Percentiles rank a stretch among this genome's conserved stretches.
phyloP scores from a whole-genome alignment of 2,113 vertebrate genomes.

The Pteropus alecto region DNA sequence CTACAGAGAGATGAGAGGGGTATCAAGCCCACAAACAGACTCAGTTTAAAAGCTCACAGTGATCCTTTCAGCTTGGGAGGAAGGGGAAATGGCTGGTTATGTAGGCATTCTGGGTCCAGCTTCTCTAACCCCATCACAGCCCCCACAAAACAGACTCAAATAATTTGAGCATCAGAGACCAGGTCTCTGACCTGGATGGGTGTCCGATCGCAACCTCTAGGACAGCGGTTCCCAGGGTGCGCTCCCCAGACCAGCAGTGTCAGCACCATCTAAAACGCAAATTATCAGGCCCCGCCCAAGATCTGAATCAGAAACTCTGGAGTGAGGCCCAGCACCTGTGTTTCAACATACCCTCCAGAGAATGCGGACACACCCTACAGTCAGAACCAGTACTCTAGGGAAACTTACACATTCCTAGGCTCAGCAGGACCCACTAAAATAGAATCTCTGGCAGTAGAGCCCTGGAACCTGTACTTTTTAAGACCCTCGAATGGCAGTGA shows the following conservation, averaged over 20 bases:
- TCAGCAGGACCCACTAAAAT: neutral
- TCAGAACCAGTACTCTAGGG: too few species aligned
- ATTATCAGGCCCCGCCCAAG: neutral
- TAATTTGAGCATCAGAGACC: neutral
- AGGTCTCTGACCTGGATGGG: neutral
- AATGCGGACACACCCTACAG: rapidly evolving
- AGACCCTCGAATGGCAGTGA: neutral
- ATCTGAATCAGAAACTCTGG: neutral
- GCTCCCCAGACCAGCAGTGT: neutral
- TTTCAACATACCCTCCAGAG: neutral
- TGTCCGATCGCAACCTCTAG: rapidly evolving
- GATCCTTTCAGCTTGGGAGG: neutral
- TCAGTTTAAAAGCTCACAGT: neutral
- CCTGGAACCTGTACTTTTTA: neutral
- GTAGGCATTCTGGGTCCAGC: neutral
- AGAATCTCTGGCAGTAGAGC: neutral
- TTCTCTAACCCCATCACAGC: neutral
- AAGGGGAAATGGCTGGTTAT: neutral
- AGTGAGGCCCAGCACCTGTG: neutral
- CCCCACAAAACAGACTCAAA: neutral
- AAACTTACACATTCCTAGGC: too few species aligned
- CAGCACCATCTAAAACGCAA: neutral
- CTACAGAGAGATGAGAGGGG: neutral
- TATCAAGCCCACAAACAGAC: neutral
- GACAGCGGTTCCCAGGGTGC: neutral